Evolutionary conservation across 2,888 invertebrate species (phyloP).

Genomic region (Agrochola macilenta): DNA sequence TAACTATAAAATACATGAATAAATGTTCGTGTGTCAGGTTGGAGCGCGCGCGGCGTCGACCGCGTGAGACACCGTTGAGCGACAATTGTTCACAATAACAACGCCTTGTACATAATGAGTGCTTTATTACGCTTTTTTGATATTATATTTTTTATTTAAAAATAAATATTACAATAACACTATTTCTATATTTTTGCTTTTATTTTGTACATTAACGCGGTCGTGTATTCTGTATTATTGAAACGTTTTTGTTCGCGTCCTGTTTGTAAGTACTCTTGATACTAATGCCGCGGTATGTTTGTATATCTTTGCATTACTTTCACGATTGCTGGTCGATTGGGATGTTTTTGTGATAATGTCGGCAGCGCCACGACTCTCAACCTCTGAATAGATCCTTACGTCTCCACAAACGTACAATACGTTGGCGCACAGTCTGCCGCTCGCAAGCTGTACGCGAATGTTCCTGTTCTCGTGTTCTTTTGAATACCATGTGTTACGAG

Average conservation of each 20-base stretch:
- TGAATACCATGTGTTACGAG: slow-evolving; percentile 21
- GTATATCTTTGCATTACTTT: slow-evolving; percentile 42
- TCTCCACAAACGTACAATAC: background rate
- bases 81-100: slow-evolving; percentile 54
- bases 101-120: slow-evolving; percentile 85
- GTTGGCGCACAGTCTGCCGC: slow-evolving; percentile 25
- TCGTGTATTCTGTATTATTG: slow-evolving; percentile 54
- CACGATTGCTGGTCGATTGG: slow-evolving; percentile 39
- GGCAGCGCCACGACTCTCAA: slow-evolving; percentile 39
- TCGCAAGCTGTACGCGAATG: slow-evolving; percentile 39
- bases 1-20: background rate
- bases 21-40: background rate
- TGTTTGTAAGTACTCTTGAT: slow-evolving; percentile 42
- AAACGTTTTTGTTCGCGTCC: slow-evolving; percentile 44
- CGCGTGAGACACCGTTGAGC: slow-evolving; percentile 25
- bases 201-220: slow-evolving; percentile 72
- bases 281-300: slow-evolving; percentile 45
- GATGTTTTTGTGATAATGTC: slow-evolving; percentile 48
- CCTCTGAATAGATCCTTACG: background rate
- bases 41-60: slow-evolving; percentile 17
- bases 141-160: slow-evolving; percentile 80
- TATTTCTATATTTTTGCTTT: slow-evolving; percentile 79
- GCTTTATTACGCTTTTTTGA: slow-evolving; percentile 89
- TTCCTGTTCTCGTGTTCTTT: slow-evolving; percentile 9
- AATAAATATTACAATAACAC: slow-evolving; percentile 73